Conservation (phyloP, 2,888 invertebrate genomes). For the Nemotelus pantherinus region DNA sequence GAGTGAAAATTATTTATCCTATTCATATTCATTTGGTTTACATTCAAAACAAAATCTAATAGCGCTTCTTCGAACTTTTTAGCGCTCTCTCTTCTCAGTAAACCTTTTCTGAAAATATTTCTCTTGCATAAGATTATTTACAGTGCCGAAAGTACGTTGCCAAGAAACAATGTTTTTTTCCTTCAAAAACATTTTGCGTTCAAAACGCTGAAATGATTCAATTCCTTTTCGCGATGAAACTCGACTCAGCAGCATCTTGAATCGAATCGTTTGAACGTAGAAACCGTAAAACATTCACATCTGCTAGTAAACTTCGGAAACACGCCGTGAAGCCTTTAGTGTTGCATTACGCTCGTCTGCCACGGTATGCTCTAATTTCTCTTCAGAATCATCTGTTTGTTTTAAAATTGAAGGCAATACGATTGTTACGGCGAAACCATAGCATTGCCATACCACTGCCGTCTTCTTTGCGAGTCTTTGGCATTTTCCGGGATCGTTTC, state of each 20-base stretch:
- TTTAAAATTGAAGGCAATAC: conserved; percentile 32
- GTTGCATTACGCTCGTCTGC: not conserved
- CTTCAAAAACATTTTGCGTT: conserved; percentile 33
- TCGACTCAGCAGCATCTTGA: not conserved
- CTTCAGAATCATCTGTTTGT: conserved; percentile 40
- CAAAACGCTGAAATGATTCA: not conserved
- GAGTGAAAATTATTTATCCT: no score
- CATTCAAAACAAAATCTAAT: no score
- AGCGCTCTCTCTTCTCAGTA: no score
- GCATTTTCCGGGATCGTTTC: not conserved
- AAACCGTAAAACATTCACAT: conserved; percentile 15
- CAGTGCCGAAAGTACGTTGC: not conserved
- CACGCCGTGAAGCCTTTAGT: not conserved
- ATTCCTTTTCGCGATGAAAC: not conserved
- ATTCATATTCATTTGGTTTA: no score
- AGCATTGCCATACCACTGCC: not conserved
- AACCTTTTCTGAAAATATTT: not conserved
- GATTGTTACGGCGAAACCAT: conserved; percentile 4
- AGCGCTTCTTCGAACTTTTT: no score
- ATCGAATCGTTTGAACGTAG: conserved; percentile 9
- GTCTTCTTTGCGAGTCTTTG: not conserved
- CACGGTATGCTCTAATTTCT: conserved; percentile 29
- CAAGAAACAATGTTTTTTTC: conserved; percentile 24
- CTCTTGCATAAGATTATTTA: not conserved
- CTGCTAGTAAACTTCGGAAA: not conserved